Evolutionary conservation across 1,140 invertebrate genomes (phyloP).

Genomic region (Hycleus phaleratus): DNA sequence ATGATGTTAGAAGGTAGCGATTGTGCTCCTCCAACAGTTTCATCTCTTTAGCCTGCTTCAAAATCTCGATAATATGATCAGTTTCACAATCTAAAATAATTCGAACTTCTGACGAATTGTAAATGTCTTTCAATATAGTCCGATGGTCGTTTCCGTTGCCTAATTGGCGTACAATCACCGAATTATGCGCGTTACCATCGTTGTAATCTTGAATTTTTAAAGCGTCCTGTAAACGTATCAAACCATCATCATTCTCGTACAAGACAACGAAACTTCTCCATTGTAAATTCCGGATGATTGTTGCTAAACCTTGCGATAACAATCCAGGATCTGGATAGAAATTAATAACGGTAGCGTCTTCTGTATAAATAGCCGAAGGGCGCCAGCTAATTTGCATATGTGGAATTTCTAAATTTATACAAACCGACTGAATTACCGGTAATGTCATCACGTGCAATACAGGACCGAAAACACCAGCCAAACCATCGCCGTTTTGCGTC

Average conservation of each 20-base stretch:
- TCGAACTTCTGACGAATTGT: slow-evolving; percentile 56
- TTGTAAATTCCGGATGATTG: slow-evolving; percentile 62
- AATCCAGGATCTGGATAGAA: slow-evolving; percentile 65
- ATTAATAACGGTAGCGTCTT: slow-evolving; percentile 50
- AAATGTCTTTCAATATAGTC: slow-evolving; percentile 69
- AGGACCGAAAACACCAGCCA: slow-evolving; percentile 65
- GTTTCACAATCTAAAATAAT: slow-evolving; percentile 72
- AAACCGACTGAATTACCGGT: slow-evolving; percentile 61
- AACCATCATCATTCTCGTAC: slow-evolving; percentile 69
- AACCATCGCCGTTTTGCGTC: slow-evolving; percentile 18
- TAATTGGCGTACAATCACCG: slow-evolving; percentile 54
- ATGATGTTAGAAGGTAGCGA: slow-evolving; percentile 49
- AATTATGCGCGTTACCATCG: slow-evolving; percentile 42
- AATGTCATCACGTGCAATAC: slow-evolving; percentile 45
- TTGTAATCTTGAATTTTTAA: slow-evolving; percentile 54
- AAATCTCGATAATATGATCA: slow-evolving; percentile 54
- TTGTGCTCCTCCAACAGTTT: slow-evolving; percentile 69
- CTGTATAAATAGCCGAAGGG: slow-evolving; percentile 41
- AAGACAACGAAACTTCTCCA: slow-evolving; percentile 79
- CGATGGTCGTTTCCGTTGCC: slow-evolving; percentile 53
- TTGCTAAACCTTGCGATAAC: slow-evolving; percentile 61
- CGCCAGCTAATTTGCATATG: slow-evolving; percentile 62
- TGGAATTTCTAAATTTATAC: slow-evolving; percentile 62
- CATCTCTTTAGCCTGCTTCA: slow-evolving; percentile 73
- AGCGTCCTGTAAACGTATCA: slow-evolving; percentile 76